Evolutionary conservation across 2,113 vertebrate genomes (phyloP), one percentile per base, ranked within the genome.

Genomic region (Sisor rabdophorus): DNA sequence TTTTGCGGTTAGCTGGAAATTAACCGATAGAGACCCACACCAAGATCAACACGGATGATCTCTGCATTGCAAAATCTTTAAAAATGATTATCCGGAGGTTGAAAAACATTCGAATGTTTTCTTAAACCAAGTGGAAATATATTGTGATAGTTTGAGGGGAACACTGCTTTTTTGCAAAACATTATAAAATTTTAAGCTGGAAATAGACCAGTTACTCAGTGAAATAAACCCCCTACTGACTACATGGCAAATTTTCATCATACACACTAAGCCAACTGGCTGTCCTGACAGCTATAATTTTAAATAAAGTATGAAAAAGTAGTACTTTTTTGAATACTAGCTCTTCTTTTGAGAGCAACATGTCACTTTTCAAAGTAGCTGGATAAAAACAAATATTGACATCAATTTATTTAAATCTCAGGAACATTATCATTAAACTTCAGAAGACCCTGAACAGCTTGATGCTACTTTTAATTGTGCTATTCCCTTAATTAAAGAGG

Each of bases 1-100:
- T 65, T 65, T 47, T 54, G 30, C n/a, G 60, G 55, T 76, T 26
- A 56, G 48, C 78, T 76, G 68, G 71, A 79, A 79, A 81, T 68
- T 52, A 71, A 44, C 30, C 40, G 78, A 64, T 47, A 63, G 26
- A 59, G 40, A 67, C 64, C 70, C 76, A 68, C 76, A 76, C 76
- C 73, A 44, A 76, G 73, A 40, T 76, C 68, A 30, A 50, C 24
- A 63, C 72, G 54, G 76, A 71, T 32, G 24, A 52, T 36, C 56
- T 64, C 67, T 52, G 26, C 22, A 17, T 11, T 26, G 47, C 76
- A 60, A 67, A 73, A 76, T 40, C 55, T 8, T 58, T 13, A 30
- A 24, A 17, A 65, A 16, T 24, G 50, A 6, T 47, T 59, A 72
- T 56, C 50, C 69, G 56, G 40, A 73, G 56, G 32, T 75, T 67